Base-by-base conservation (phyloP, 2,113 vertebrate genomes). In the Uria lomvia region DNA sequence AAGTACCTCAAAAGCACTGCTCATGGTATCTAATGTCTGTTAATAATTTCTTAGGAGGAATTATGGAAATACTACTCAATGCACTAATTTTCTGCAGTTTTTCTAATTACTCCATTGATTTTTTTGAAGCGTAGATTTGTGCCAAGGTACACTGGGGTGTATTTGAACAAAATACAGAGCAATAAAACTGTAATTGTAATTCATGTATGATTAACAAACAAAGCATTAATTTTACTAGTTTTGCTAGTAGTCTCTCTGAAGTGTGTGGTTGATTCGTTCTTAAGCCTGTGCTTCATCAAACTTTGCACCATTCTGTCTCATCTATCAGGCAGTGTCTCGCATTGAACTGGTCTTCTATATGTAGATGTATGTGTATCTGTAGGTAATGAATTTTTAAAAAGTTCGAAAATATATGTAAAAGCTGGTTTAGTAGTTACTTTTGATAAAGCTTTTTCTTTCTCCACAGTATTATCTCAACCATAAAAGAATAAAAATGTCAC, bases 91-190 rank as follows among this genome's bases (percentile, higher is more conserved):
- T 90, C n/a, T 53, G 11, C 58, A 49, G 53, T 52, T 74, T 95
- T 90, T 73, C n/a, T 91, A 86, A 92, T 94, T 76, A 72, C 16
- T 59, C 17, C 0, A 1, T 62, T 93, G 74, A 47, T 90, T 79
- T 91, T 73, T 86, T 86, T 68, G 11, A 94, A 88, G 58, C 5
- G 0, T 58, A 88, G 42, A 70, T 71, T 82, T 91, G 78, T 94
- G 58, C 81, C 71, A 79, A 58, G 78, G 50, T 93, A 21, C 81
- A 66, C 50, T 53, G 47, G 77, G 62, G 62, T 83, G 30, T 96
- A 73, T 92, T 82, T 94, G 88, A 86, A 86, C 74, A 76, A 90
- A 95, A 91, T 65, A 63, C 26, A 52, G 73, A 90, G 70, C 74
- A 91, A 60, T 93, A 82, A 94, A 90, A 56, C 47, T 82, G 50